Percentiles rank a stretch among this genome's conserved stretches.
phyloP scores from a whole-genome alignment of 2,113 vertebrate genomes.

The Cryptotis parvus region DNA sequence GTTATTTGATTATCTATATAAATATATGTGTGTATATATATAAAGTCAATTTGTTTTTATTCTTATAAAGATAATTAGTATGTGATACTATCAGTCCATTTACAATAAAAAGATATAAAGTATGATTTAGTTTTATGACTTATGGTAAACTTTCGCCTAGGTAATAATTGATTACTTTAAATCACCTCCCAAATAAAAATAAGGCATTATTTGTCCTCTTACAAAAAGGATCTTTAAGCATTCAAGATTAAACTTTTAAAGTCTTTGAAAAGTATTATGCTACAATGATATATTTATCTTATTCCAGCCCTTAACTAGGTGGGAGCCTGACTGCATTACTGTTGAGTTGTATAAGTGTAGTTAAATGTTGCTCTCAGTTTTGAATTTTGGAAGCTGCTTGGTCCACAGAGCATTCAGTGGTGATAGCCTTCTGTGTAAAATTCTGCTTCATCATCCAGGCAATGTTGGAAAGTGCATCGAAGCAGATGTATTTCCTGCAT shows the following conservation, averaged over 20 bases:
- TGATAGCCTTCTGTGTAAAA: not conserved
- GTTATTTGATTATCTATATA: not conserved
- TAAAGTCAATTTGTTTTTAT: not conserved
- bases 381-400: not conserved
- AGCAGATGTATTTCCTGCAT: slow-evolving; percentile 16
- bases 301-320: not conserved
- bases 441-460: not conserved
- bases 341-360: not conserved
- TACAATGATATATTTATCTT: not conserved
- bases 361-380: not conserved
- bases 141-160: not conserved
- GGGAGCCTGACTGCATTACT: not conserved
- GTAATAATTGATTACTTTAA: not conserved
- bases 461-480: slow-evolving; percentile 5
- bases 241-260: not conserved
- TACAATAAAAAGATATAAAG: not conserved
- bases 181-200: not conserved
- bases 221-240: slow-evolving; percentile 21
- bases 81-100: not conserved
- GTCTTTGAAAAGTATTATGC: not conserved
- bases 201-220: not conserved
- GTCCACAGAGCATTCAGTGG: not conserved
- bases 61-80: not conserved
- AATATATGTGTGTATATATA: not conserved
- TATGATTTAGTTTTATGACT: not conserved